phyloP scores from a whole-genome alignment of 2,113 vertebrate genomes.

The Todiramphus chloris region DNA sequence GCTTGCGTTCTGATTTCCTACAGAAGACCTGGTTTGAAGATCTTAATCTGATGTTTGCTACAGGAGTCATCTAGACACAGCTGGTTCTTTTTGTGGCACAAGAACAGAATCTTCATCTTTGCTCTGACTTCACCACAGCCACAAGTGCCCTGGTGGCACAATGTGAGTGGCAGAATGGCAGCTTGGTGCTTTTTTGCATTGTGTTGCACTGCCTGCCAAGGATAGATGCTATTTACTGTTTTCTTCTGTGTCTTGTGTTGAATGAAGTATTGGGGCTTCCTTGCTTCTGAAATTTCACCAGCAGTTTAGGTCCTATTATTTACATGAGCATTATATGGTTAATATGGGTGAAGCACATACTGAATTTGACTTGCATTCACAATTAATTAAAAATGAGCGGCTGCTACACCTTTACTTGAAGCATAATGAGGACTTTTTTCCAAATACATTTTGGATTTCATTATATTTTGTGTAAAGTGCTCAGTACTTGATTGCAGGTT shows the following conservation, averaged over 20 bases:
- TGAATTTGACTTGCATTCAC: not conserved
- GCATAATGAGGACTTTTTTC: not conserved
- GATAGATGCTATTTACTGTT: not conserved
- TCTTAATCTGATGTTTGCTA: not conserved
- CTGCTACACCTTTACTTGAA: not conserved
- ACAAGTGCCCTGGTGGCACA: not conserved
- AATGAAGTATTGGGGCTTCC: not conserved
- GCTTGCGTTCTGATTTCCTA: not conserved
- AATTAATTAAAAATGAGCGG: not conserved
- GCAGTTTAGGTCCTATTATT: not conserved
- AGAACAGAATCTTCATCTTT: not conserved
- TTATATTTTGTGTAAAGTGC: not conserved
- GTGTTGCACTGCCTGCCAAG: not conserved
- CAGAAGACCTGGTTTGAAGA: not conserved
- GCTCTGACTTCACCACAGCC: not conserved
- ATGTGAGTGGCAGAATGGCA: not conserved
- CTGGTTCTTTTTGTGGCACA: not conserved
- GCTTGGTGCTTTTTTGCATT: not conserved
- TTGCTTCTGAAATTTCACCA: not conserved
- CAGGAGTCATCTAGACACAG: not conserved
- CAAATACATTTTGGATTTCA: not conserved
- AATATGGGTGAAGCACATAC: not conserved
- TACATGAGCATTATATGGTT: not conserved
- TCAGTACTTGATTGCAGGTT: not conserved
- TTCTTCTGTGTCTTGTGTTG: not conserved